These are phyloP conservation scores for Poeciliopsis prolifica DNA, from an alignment of 2,113 vertebrate species.

Conservation along the genomic window DNA sequence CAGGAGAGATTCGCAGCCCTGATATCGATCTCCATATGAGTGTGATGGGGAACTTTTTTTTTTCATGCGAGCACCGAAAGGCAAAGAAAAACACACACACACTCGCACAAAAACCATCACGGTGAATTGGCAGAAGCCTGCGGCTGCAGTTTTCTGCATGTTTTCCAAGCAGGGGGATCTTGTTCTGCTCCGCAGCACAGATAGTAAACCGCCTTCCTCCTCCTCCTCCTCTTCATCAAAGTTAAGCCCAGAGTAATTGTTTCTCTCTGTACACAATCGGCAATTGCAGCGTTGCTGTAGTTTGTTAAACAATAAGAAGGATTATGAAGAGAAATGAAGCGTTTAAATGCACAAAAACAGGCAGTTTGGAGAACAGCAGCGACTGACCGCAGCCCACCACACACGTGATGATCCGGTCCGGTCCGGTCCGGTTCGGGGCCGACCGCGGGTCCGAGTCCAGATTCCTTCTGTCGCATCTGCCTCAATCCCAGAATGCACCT, in stretches of 20 bases:
- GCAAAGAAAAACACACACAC: neutral
- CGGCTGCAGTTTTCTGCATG: constrained; percentile 6
- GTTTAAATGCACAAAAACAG: constrained; percentile 51
- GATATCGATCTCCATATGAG: constrained; percentile 49
- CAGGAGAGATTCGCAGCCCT: constrained; percentile 28
- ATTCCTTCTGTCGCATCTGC: no score
- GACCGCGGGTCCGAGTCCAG: no score
- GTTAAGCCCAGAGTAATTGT: constrained; percentile 1
- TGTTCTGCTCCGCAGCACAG: constrained; percentile 17
- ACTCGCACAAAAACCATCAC: neutral
- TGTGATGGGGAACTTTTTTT: constrained; percentile 34
- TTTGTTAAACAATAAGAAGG: constrained; percentile 27
- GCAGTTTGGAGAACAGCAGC: constrained; percentile 28
- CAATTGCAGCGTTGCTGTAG: constrained; percentile 14
- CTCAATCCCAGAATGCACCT: no score
- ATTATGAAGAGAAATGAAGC: constrained; percentile 27
- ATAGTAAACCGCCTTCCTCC: constrained; percentile 12
- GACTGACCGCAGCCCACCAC: constrained; percentile 25
- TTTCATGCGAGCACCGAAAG: constrained; percentile 40
- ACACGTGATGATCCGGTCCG: neutral
- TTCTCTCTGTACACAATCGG: constrained; percentile 13
- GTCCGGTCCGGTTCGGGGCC: no score
- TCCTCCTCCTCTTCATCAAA: neutral
- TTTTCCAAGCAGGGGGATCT: constrained; percentile 18
- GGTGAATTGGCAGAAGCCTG: constrained; percentile 33